Base-by-base conservation (phyloP, 2,888 invertebrate species). In the Nectonema munidae region DNA sequence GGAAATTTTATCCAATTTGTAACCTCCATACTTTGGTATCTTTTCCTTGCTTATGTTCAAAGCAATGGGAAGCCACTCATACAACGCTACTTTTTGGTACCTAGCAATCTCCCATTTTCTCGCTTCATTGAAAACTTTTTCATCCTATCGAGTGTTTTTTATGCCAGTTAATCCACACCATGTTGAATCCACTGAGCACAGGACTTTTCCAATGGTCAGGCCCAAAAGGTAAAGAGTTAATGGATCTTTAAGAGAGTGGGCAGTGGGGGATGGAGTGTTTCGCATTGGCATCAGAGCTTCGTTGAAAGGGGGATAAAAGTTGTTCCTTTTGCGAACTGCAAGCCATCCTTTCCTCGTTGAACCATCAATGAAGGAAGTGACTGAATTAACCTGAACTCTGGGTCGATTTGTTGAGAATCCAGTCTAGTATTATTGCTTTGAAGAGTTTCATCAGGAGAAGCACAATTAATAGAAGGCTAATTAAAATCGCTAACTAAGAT, bases 241-340 rank as follows among this genome's bases (percentile, higher is more conserved):
- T 1, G 79, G 76, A 49, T 71, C 75, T 37, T 75, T 65, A 64
- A 75, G 73, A 49, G 73, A 65, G 66, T 83, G 73, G 40, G 76
- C 71, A 52, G 75, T 75, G 1, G 81, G 79, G 14, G 77, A 72
- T 0, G 86, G 81, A 47, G 77, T 74, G 54, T 81, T 83, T 56
- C 77, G 75, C 42, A 86, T 64, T 0, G 86, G 86, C 29, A 83
- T 75, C 39, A 81, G 64, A 63, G 76, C 74, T 2, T 71, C 73
- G 56, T 89, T 89, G 38, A 53, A 47, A n/a, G 59, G 58, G 2
- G 64, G 64, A 43, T 51, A 51, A 3, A 47, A n/a, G n/a, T n/a
- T n/a, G n/a, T n/a, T n/a, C n/a, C n/a, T n/a, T n/a, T n/a, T n/a
- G n/a, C n/a, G n/a, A n/a, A n/a, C n/a, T n/a, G n/a, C n/a, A n/a